Conservation (phyloP, 2,113 vertebrate species). For the Piaya cayana region DNA sequence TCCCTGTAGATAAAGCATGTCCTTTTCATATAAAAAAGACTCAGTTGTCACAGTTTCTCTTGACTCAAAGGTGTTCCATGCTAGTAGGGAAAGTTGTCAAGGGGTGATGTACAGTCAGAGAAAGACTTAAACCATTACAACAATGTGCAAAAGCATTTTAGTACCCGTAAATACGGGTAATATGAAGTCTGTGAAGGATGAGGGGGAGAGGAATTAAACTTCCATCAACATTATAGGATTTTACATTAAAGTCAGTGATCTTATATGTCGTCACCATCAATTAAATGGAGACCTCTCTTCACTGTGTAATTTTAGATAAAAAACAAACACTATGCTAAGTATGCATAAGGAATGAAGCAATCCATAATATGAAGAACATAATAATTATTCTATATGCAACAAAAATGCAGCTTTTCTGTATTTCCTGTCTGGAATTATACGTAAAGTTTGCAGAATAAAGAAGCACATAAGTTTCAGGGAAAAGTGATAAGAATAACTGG, state of each 20-base stretch:
- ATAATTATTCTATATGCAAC: neutral
- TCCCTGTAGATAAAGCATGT: neutral
- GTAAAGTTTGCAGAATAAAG: neutral
- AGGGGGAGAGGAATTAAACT: neutral
- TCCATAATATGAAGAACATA: neutral
- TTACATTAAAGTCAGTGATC: neutral
- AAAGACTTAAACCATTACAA: neutral
- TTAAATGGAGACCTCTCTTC: neutral
- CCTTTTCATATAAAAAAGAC: neutral
- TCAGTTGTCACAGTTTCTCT: neutral
- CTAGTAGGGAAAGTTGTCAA: neutral
- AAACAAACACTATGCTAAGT: neutral
- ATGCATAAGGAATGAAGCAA: neutral
- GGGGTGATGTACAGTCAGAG: neutral
- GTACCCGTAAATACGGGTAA: neutral
- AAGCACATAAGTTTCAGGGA: neutral
- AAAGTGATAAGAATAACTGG: neutral
- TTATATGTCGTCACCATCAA: fast-evolving
- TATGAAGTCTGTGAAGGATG: neutral
- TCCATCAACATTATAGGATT: neutral
- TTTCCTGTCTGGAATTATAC: neutral
- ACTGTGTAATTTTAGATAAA: neutral
- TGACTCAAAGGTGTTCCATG: neutral
- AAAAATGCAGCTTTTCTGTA: neutral
- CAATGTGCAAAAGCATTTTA: neutral